Evolutionary conservation across 2,888 invertebrate species (phyloP).

Genomic region (Tetheella fluctuosa): DNA sequence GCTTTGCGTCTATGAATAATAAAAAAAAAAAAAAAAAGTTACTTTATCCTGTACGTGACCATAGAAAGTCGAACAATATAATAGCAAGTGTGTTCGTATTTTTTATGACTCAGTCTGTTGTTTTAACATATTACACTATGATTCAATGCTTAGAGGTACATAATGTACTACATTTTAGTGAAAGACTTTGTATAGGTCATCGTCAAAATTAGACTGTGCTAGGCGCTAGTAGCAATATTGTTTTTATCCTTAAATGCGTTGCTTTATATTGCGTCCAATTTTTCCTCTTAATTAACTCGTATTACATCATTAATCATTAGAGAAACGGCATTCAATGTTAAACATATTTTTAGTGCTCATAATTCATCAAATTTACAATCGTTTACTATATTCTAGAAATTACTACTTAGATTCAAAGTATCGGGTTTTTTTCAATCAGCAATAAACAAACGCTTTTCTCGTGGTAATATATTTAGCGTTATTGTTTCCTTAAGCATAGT

Average conservation of each 20-base stretch:
- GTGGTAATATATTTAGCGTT: constrained; percentile 19
- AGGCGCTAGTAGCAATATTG: constrained; percentile 14
- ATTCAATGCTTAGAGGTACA: constrained; percentile 48
- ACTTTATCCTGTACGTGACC: constrained; percentile 40
- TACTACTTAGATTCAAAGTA: neutral
- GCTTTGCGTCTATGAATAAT: neutral
- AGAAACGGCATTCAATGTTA: neutral
- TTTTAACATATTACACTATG: constrained; percentile 47
- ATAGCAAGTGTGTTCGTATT: constrained; percentile 32
- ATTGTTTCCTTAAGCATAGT: constrained; percentile 26
- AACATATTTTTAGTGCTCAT: neutral
- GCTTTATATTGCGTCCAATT: constrained; percentile 21
- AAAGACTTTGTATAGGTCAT: constrained; percentile 42
- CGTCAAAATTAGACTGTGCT: constrained; percentile 40
- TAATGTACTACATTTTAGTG: constrained; percentile 49
- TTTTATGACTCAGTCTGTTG: constrained; percentile 51
- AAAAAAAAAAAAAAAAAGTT: constrained; percentile 17
- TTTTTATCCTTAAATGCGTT: constrained; percentile 26
- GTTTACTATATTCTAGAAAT: neutral
- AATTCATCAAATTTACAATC: neutral
- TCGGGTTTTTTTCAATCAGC: constrained; percentile 20
- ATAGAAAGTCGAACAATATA: constrained; percentile 50
- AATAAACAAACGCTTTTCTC: constrained; percentile 23
- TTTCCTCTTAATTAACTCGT: constrained; percentile 7
- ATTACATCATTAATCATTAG: constrained; percentile 21